Conservation (phyloP, 2,888 invertebrate genomes). For the Noctua janthe region DNA sequence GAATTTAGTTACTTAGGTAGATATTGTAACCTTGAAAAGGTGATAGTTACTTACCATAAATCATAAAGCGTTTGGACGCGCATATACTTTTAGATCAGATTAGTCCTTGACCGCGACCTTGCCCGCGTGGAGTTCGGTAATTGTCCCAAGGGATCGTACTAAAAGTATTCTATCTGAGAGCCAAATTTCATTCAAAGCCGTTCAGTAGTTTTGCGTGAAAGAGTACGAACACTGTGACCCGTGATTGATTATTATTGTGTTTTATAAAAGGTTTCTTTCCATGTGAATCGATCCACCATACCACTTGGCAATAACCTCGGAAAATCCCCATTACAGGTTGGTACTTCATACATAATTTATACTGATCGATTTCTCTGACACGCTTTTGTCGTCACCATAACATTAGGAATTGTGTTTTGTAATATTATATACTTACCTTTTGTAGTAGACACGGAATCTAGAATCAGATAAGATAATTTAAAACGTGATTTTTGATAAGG, state of each 20-base stretch:
- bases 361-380: constrained; percentile 36
- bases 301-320: constrained; percentile 1
- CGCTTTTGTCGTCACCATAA: neutral
- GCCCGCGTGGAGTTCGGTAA: neutral
- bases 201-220: neutral
- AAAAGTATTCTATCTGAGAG: neutral
- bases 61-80: too few relatives aligned
- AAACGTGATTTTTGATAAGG: constrained; percentile 8
- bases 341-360: constrained; percentile 29
- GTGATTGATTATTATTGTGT: neutral
- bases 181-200: neutral
- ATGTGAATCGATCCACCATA: constrained; percentile 9
- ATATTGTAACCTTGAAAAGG: too few relatives aligned
- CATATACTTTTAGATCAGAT: too few relatives aligned
- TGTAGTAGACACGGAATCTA: neutral
- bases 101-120: neutral
- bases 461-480: constrained; percentile 25
- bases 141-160: neutral
- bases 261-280: neutral
- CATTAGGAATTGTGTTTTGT: constrained; percentile 13
- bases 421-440: neutral
- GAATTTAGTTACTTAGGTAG: too few relatives aligned
- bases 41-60: too few relatives aligned
- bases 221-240: neutral
- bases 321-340: neutral